phyloP scores from a whole-genome alignment of 1,140 invertebrate genomes.

The Probaryconus sp. region DNA sequence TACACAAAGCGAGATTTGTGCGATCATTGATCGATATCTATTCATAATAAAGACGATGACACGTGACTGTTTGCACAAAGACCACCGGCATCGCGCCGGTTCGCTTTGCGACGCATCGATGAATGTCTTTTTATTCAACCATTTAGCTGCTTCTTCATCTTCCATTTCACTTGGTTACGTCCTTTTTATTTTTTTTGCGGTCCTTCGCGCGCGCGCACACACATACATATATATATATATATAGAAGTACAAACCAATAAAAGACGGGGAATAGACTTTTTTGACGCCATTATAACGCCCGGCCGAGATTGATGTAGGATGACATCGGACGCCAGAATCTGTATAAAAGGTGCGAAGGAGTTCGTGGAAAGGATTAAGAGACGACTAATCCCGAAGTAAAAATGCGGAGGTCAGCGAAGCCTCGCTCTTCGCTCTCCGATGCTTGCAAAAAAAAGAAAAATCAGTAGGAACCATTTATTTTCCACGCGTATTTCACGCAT shows the following conservation, averaged over 20 bases:
- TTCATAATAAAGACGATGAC: conserved; percentile 51
- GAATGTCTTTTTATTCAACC: conserved; percentile 52
- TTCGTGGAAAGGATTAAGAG: conserved; percentile 59
- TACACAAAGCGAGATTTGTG: conserved; percentile 38
- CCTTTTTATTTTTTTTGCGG: conserved; percentile 28
- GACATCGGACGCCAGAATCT: conserved; percentile 57
- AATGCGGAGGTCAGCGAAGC: conserved; percentile 50
- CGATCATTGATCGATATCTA: conserved; percentile 43
- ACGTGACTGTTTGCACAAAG: conserved; percentile 56
- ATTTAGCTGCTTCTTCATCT: conserved; percentile 33
- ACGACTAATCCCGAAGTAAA: conserved; percentile 53
- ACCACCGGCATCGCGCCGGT: conserved; percentile 48
- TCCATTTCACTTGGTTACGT: conserved; percentile 15
- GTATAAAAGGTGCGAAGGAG: conserved; percentile 58
- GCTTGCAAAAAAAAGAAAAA: conserved; percentile 41
- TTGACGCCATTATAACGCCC: conserved; percentile 48
- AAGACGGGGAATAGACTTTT: conserved; percentile 47
- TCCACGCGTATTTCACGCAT: conserved; percentile 45
- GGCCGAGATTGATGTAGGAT: conserved; percentile 56
- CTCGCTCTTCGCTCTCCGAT: too few species aligned
- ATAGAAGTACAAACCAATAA: conserved; percentile 26
- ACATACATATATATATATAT: too few species aligned
- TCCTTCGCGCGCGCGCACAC: too few species aligned
- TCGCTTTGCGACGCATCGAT: conserved; percentile 48
- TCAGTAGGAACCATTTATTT: conserved; percentile 44